Evolutionary conservation across 2,888 invertebrate genomes (phyloP).

Genomic region (Aporophyla nigra): DNA sequence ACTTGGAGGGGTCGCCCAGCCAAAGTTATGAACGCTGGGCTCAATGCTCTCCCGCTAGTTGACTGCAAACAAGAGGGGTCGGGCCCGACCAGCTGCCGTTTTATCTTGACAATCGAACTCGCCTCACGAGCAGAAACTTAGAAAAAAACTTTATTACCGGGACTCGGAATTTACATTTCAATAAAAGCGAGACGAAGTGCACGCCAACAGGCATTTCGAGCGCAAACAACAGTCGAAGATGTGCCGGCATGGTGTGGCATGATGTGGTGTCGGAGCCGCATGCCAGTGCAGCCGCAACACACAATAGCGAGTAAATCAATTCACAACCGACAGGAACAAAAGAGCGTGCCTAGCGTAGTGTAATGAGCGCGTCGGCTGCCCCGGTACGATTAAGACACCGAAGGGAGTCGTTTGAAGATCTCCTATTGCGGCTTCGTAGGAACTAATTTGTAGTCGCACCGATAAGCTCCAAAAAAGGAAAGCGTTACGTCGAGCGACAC

Average conservation of each 20-base stretch:
- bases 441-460: slow-evolving; percentile 84
- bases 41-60: slow-evolving; percentile 76
- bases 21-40: slow-evolving; percentile 74
- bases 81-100: slow-evolving; percentile 82
- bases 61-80: slow-evolving; percentile 82
- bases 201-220: slow-evolving; percentile 72
- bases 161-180: slow-evolving; percentile 79
- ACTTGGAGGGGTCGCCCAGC: slow-evolving; percentile 73
- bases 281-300: slow-evolving; percentile 71
- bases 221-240: slow-evolving; percentile 73
- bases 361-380: slow-evolving; percentile 75
- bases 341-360: slow-evolving; percentile 73
- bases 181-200: slow-evolving; percentile 73
- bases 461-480: slow-evolving; percentile 78
- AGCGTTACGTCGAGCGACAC: slow-evolving; percentile 73
- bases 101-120: slow-evolving; percentile 81
- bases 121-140: slow-evolving; percentile 69
- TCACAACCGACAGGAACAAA: slow-evolving; percentile 81
- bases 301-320: slow-evolving; percentile 88
- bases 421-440: slow-evolving; percentile 73
- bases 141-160: slow-evolving; percentile 72
- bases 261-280: slow-evolving; percentile 46
- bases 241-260: slow-evolving; percentile 39
- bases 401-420: slow-evolving; percentile 78
- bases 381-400: slow-evolving; percentile 80